Base-by-base conservation (phyloP, 2,113 vertebrate genomes). In the Mungos mungo region DNA sequence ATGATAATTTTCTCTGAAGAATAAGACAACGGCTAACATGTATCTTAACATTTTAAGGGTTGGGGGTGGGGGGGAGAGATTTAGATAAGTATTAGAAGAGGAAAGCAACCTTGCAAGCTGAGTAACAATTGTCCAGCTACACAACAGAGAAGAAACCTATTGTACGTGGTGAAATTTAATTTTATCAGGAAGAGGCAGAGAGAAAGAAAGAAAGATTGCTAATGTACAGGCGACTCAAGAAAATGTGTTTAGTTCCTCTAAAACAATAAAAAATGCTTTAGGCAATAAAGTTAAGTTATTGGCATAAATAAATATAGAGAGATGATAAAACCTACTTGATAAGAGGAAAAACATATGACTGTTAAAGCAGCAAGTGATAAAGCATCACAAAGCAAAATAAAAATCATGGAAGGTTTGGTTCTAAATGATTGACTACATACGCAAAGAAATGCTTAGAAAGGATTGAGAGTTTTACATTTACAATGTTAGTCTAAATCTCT, bases 131-230 rank as follows among this genome's bases (percentile, higher is more conserved):
- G 35, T 54, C 79, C 38, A 54, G 66, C 38, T 66, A 54, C 19
- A 35, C 2, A 57, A 35, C 23, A 74, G 6, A 76, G 35, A 25
- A 94, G 89, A 93, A 95, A 90, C n/a, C 7, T 50, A 14, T 41
- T 93, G 45, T 50, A 35, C 31, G 29, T 98, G 97, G 92, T 96
- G 86, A 97, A 97, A 96, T 71, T 74, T 69, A 68, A 77, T 94
- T 94, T 94, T 97, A 82, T 31, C 86, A 95, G 79, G 18, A 96
- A 96, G 63, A 87, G n/a, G 31, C 21, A 72, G 38, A 90, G 50
- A 84, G 31, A 83, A 94, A 93, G 31, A 83, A 94, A 93, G 52
- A 72, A 97, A 92, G 66, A 50, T 95, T 94, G 94, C 80, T 84
- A 95, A 71, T 0, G 47, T 33, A 45, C 63, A 60, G 65, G 31